Evolutionary conservation across 1,140 invertebrate genomes (phyloP).

Genomic region (Heliothis virescens): DNA sequence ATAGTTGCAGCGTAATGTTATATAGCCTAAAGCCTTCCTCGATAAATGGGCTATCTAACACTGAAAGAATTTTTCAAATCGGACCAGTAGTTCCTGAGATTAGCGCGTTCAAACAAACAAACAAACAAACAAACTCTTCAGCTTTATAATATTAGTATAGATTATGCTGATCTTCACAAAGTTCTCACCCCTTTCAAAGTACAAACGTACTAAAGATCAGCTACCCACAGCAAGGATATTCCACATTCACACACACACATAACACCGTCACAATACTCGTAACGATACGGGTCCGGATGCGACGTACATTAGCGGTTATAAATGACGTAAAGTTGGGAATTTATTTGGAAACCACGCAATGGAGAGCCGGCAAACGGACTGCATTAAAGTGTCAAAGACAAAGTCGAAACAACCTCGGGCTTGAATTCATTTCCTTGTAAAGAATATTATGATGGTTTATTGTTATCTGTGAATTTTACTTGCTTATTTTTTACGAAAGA

Average conservation of each 20-base stretch:
- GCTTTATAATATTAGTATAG: too few species aligned
- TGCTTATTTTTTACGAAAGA: not conserved
- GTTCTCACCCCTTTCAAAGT: not conserved
- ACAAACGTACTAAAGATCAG: constrained; percentile 17
- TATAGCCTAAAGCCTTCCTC: too few species aligned
- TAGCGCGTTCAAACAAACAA: too few species aligned
- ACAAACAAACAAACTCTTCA: too few species aligned
- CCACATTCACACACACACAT: not conserved
- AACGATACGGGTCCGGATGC: constrained; percentile 41
- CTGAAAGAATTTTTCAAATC: too few species aligned
- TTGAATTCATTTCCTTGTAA: constrained; percentile 38
- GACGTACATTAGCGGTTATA: constrained; percentile 47
- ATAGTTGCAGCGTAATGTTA: too few species aligned
- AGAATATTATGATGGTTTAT: not conserved
- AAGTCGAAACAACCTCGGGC: constrained; percentile 27
- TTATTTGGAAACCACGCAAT: constrained; percentile 41
- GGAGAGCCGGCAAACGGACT: constrained; percentile 24
- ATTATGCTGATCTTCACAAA: not conserved
- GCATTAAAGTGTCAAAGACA: constrained; percentile 46
- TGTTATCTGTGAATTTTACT: not conserved
- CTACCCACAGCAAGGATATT: not conserved
- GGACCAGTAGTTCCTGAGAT: too few species aligned
- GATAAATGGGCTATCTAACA: too few species aligned
- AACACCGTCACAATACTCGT: constrained; percentile 30
- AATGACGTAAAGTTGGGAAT: constrained; percentile 46